Percentiles rank a stretch among this genome's conserved stretches.
These are phyloP conservation scores for Branchinecta lynchi DNA, from an alignment of 1,140 invertebrate genomes.

Conservation along the genomic window DNA sequence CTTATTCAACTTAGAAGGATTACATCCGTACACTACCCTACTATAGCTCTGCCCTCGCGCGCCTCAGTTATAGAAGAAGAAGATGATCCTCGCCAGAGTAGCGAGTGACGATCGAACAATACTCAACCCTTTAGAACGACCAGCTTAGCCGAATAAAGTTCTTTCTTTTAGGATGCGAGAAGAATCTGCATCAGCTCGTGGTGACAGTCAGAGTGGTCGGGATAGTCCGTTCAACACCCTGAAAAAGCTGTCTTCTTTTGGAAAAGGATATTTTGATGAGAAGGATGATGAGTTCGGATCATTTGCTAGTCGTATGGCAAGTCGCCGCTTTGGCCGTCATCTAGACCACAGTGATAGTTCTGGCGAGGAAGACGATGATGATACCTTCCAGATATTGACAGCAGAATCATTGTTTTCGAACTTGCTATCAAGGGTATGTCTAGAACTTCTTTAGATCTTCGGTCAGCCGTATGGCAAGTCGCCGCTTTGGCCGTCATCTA, in stretches of 20 bases:
- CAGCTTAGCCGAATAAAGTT: too few relatives aligned
- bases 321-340: slow-evolving; percentile 28
- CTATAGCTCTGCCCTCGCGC: too few relatives aligned
- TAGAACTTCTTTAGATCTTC: background rate
- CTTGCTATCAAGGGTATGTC: slow-evolving; percentile 53
- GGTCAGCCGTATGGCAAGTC: background rate
- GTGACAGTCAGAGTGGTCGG: background rate
- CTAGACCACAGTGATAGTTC: slow-evolving; percentile 59
- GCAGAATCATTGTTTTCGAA: slow-evolving; percentile 79
- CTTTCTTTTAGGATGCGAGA: too few relatives aligned
- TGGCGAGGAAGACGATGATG: slow-evolving; percentile 57
- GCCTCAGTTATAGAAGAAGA: too few relatives aligned
- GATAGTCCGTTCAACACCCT: background rate
- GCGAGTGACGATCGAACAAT: too few relatives aligned
- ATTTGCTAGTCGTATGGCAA: slow-evolving; percentile 2
- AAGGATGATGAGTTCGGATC: background rate
- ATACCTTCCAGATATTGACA: slow-evolving; percentile 72
- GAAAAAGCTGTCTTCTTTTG: background rate
- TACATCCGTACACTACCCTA: too few relatives aligned
- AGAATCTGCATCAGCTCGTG: too few relatives aligned
- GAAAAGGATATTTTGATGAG: slow-evolving; percentile 7
- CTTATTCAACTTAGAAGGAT: too few relatives aligned
- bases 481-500: slow-evolving; percentile 32
- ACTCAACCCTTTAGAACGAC: too few relatives aligned
- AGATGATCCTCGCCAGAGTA: too few relatives aligned